Percentiles rank a stretch among this genome's conserved stretches.
Conservation (phyloP, 2,113 vertebrate species). For the Phoxinus phoxinus region DNA sequence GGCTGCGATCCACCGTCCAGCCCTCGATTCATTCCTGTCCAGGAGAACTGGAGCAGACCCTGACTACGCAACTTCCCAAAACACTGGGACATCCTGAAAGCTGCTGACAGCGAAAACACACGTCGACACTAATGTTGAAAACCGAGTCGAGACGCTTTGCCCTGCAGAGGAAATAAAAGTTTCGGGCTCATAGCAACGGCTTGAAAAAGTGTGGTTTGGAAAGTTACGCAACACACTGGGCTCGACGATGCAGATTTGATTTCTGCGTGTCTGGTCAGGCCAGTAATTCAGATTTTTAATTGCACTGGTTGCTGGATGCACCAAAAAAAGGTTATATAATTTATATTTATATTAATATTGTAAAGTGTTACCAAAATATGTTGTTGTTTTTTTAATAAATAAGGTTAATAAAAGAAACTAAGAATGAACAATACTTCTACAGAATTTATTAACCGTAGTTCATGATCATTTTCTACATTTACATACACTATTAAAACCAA, state of each 20-base stretch:
- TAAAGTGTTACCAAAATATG: too few relatives aligned
- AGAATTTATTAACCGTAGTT: too few relatives aligned
- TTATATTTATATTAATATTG: too few relatives aligned
- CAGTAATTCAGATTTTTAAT: background rate
- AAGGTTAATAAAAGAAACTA: too few relatives aligned
- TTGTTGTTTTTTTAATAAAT: too few relatives aligned
- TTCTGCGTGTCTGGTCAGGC: background rate
- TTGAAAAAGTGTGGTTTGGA: slow-evolving; percentile 26
- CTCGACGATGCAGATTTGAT: background rate
- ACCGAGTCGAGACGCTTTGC: background rate
- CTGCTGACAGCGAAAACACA: slow-evolving; percentile 8
- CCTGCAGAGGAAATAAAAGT: slow-evolving; percentile 23
- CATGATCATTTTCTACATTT: too few relatives aligned
- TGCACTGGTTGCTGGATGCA: background rate
- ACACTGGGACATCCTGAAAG: slow-evolving; percentile 40
- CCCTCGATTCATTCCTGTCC: slow-evolving; percentile 17
- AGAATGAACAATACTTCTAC: too few relatives aligned
- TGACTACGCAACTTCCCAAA: slow-evolving; percentile 33
- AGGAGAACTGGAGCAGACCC: slow-evolving; percentile 42
- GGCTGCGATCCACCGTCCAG: slow-evolving; percentile 38
- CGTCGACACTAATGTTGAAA: background rate
- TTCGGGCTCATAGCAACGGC: background rate
- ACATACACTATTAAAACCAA: too few relatives aligned
- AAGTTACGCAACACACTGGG: slow-evolving; percentile 25
- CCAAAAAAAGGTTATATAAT: too few relatives aligned